phyloP scores from a whole-genome alignment of 2,797 vertebrate species.

The Falco concolor region DNA sequence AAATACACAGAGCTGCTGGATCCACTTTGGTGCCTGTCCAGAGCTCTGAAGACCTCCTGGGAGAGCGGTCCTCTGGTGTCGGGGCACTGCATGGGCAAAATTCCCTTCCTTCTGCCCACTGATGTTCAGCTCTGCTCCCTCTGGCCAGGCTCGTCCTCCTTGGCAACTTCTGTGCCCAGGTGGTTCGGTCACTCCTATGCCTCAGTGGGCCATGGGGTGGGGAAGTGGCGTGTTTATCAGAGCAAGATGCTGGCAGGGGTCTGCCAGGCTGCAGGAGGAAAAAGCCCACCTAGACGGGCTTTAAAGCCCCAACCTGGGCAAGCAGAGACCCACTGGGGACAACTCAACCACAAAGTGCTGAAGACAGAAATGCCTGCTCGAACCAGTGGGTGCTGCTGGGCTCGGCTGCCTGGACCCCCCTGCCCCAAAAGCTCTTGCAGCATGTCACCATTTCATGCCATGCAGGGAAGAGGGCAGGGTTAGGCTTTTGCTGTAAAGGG shows the following conservation, averaged over 20 bases:
- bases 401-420: neutral
- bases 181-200: rapidly evolving
- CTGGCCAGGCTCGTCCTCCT: rapidly evolving
- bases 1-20: neutral
- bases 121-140: neutral
- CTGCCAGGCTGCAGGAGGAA: neutral
- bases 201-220: rapidly evolving
- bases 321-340: neutral
- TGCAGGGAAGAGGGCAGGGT: neutral
- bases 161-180: rapidly evolving
- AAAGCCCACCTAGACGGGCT: neutral
- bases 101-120: neutral
- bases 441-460: rapidly evolving
- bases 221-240: rapidly evolving
- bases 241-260: neutral
- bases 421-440: neutral
- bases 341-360: neutral
- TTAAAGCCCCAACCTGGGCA: neutral
- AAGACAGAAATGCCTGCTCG: neutral
- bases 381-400: rapidly evolving
- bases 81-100: rapidly evolving
- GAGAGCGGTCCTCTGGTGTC: neutral
- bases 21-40: neutral
- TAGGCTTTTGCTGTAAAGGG: neutral
- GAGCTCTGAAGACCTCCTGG: neutral